A percentile compares a stretch with the other conserved stretches of the same genome.
These are phyloP conservation scores for Xestia ashworthii DNA, from an alignment of 2,888 invertebrate species.

Conservation along the genomic window DNA sequence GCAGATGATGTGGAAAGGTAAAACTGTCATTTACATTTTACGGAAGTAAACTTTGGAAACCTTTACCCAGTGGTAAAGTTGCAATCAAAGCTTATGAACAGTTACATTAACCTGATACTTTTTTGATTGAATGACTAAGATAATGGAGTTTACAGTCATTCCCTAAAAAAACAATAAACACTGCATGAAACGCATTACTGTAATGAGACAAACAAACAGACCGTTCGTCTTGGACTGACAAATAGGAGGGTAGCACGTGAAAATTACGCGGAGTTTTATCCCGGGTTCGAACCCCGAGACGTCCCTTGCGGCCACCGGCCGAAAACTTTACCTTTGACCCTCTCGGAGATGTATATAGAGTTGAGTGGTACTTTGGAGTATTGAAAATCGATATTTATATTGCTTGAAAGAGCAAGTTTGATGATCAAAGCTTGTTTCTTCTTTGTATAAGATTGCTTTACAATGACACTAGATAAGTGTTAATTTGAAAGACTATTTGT, in stretches of 20 bases:
- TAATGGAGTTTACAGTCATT: not conserved
- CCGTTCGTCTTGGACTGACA: conserved; percentile 74
- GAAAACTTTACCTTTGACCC: conserved; percentile 89
- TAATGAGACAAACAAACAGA: conserved; percentile 63
- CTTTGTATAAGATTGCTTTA: not conserved
- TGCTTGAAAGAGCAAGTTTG: not conserved
- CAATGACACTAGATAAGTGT: not conserved
- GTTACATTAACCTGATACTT: too few species aligned
- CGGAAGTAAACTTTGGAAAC: too few species aligned
- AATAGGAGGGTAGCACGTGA: conserved; percentile 86
- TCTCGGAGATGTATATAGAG: conserved; percentile 76
- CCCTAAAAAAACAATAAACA: conserved; percentile 32
- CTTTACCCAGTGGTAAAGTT: too few species aligned
- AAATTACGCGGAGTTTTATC: conserved; percentile 90
- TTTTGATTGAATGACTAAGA: not conserved
- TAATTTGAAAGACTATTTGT: not conserved
- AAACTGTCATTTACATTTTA: too few species aligned
- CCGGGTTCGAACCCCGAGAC: conserved; percentile 80
- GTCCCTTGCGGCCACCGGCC: conserved; percentile 84
- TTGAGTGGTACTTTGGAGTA: conserved; percentile 41
- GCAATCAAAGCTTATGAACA: too few species aligned
- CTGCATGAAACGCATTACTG: conserved; percentile 54
- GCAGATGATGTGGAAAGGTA: too few species aligned
- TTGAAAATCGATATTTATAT: conserved; percentile 10
- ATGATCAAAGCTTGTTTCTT: not conserved